Base-by-base conservation (phyloP, 2,797 vertebrate species). In the Catharus ustulatus region DNA sequence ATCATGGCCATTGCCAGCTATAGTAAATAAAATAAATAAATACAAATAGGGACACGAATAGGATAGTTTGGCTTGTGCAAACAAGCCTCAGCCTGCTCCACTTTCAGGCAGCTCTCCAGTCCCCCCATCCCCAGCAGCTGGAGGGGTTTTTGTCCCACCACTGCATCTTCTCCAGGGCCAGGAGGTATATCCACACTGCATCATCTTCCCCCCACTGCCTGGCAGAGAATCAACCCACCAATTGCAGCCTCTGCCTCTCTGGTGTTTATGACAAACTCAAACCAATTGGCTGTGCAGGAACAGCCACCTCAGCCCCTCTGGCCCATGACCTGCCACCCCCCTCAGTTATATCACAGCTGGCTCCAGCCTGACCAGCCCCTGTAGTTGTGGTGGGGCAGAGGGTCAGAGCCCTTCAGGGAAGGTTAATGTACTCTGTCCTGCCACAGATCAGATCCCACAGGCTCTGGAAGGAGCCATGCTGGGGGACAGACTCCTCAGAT, bases 281-380 rank as follows among this genome's bases (percentile, higher is more conserved):
- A 21, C 42, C 30, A 32, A 12, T 1, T 15, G 17, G 49, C 45
- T 67, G 40, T 30, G 59, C 59, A 51, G 48, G 48, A 82, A 30
- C 18, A 54, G 55, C 48, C 55, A 49, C 23, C 43, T 69, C 42
- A 62, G 40, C 40, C 21, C 40, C 54, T 34, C 40, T 24, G 23
- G 43, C 67, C 0, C 0, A 18, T 57, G 58, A 57, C 6, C 15
- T 73, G 54, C 21, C 68, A 66, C 38, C 17, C 23, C 0, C 45
- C 61, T 66, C 0, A 0, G n/a, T 30, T 59, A 40, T 5, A 29
- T 62, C 71, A 20, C 0, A 0, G 30, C 42, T 49, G 52, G 38
- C 38, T 69, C 14, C 66, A 80, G 29, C 40, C 36, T 45, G 67
- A 51, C 8, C 0, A 1, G 38, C 27, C 43, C 38, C 18, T 29